phyloP scores from a whole-genome alignment of 1,140 invertebrate genomes.

The Spodoptera litura region DNA sequence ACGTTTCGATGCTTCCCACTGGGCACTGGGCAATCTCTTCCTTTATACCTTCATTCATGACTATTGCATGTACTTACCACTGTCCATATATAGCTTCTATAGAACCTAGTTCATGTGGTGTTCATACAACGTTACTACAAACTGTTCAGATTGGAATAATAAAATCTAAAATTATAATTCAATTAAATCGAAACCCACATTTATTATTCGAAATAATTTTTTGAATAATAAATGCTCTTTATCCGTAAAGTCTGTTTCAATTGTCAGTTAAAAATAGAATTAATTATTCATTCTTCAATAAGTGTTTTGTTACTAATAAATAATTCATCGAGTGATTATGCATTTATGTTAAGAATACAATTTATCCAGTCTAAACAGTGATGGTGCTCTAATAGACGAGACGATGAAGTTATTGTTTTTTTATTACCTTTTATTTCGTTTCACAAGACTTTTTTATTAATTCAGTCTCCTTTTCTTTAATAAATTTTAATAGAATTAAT shows the following conservation, averaged over 20 bases:
- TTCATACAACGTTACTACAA: constrained; percentile 1
- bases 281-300: constrained; percentile 12
- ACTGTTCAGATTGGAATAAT: constrained; percentile 22
- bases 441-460: neutral
- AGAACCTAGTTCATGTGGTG: neutral
- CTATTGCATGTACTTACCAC: constrained; percentile 40
- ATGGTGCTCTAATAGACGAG: constrained; percentile 12
- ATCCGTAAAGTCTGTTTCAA: neutral
- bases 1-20: constrained; percentile 67
- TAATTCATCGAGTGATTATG: neutral
- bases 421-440: neutral
- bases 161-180: neutral
- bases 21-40: constrained; percentile 46
- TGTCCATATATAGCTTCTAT: constrained; percentile 11
- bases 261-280: constrained; percentile 13
- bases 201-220: constrained; percentile 1
- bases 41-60: constrained; percentile 28
- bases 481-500: neutral
- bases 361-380: constrained; percentile 14
- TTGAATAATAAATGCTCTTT: neutral
- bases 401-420: constrained; percentile 5
- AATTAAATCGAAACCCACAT: neutral
- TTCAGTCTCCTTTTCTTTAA: neutral
- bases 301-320: constrained; percentile 9
- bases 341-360: neutral